A percentile compares a stretch with the other conserved stretches of the same genome.
Conservation (phyloP, 1,140 invertebrate species). For the Cyclargus thomasi region DNA sequence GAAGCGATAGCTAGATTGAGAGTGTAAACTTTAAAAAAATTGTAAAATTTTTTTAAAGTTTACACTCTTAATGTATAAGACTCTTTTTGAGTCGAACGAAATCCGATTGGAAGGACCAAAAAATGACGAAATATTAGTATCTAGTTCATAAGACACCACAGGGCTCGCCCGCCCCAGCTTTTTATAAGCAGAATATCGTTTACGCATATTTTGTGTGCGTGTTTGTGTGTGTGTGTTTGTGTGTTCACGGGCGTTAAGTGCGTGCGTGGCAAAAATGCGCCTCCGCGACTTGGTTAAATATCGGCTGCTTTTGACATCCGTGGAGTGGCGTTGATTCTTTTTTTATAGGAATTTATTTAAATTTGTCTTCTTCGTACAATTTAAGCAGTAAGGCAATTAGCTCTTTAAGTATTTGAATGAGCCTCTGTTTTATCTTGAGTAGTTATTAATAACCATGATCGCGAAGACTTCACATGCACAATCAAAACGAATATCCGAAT, state of each 20-base stretch:
- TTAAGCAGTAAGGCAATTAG: too few species aligned
- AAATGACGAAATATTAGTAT: neutral
- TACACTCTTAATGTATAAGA: too few species aligned
- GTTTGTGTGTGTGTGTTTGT: constrained; percentile 26
- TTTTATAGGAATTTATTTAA: neutral
- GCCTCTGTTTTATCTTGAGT: too few species aligned
- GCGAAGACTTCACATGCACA: too few species aligned
- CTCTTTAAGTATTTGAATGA: too few species aligned
- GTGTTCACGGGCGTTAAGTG: constrained; percentile 37
- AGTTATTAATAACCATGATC: too few species aligned
- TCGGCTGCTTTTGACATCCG: constrained; percentile 41
- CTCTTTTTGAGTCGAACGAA: neutral
- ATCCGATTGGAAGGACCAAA: too few species aligned
- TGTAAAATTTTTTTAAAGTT: too few species aligned
- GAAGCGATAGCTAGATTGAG: too few species aligned
- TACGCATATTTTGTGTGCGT: constrained; percentile 34
- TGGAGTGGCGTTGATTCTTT: constrained; percentile 33
- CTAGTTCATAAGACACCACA: constrained; percentile 3
- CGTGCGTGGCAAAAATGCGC: constrained; percentile 68
- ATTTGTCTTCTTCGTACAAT: too few species aligned
- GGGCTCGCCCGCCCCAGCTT: constrained; percentile 9
- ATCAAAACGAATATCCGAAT: too few species aligned
- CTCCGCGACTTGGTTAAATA: constrained; percentile 68
- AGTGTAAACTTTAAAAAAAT: too few species aligned
- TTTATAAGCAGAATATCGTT: constrained; percentile 35